phyloP scores from a whole-genome alignment of 2,797 vertebrate species.

The Sebastes umbrosus region DNA sequence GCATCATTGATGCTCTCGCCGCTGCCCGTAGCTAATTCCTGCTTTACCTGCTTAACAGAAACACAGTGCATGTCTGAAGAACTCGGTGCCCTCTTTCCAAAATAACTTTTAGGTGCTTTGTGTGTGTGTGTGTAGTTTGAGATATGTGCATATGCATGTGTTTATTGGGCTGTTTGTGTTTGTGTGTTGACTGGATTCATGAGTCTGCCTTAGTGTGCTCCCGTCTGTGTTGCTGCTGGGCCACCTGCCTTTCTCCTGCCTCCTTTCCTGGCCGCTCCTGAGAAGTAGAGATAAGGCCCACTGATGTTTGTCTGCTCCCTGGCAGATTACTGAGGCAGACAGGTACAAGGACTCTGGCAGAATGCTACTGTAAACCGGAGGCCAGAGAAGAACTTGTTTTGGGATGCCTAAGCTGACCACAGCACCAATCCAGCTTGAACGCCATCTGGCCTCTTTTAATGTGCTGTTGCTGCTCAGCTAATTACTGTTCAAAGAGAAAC shows the following conservation, averaged over 20 bases:
- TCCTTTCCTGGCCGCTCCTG: slow-evolving; percentile 71
- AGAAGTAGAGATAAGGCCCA: slow-evolving; percentile 77
- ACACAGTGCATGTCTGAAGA: slow-evolving; percentile 3
- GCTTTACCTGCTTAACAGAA: slow-evolving; percentile 30
- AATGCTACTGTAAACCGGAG: slow-evolving; percentile 46
- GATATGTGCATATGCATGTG: slow-evolving; percentile 5
- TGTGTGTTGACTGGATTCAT: slow-evolving; percentile 47
- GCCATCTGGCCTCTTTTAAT: slow-evolving; percentile 17
- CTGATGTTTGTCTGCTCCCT: slow-evolving; percentile 80
- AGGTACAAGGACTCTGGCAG: slow-evolving; percentile 61
- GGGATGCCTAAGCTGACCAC: slow-evolving; percentile 49
- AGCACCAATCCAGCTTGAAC: slow-evolving; percentile 5
- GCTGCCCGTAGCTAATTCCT: slow-evolving; percentile 7
- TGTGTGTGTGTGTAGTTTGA: slow-evolving; percentile 4
- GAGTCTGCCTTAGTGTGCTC: slow-evolving; percentile 32
- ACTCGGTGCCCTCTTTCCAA: slow-evolving; percentile 2
- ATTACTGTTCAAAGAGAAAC: slow-evolving; percentile 20
- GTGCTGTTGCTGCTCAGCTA: neutral
- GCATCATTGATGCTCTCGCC: slow-evolving; percentile 12
- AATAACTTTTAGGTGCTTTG: slow-evolving; percentile 18
- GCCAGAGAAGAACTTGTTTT: slow-evolving; percentile 45
- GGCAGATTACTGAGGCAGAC: slow-evolving; percentile 77
- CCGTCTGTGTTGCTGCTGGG: slow-evolving; percentile 44
- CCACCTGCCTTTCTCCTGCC: slow-evolving; percentile 52
- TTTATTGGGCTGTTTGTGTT: slow-evolving; percentile 54